phyloP scores from a whole-genome alignment of 2,113 vertebrate genomes.

The Motacilla alba region DNA sequence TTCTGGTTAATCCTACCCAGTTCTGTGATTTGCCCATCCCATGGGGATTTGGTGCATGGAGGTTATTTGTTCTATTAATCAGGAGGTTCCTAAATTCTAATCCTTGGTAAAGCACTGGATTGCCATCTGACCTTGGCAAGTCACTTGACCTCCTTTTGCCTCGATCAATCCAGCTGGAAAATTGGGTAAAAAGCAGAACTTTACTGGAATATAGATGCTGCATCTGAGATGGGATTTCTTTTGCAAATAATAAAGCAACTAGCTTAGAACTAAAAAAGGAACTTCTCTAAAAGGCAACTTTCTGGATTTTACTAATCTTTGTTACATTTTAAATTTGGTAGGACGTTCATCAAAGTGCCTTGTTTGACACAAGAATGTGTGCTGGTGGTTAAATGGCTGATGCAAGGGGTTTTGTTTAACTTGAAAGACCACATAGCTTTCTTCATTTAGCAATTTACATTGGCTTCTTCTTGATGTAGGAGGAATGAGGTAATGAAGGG shows the following conservation, averaged over 20 bases:
- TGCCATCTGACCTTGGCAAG: slow-evolving; percentile 69
- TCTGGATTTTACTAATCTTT: neutral
- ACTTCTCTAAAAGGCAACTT: neutral
- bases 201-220: slow-evolving; percentile 59
- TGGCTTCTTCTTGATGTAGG: slow-evolving; percentile 43
- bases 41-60: slow-evolving; percentile 63
- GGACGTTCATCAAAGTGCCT: neutral
- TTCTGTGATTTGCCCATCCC: slow-evolving; percentile 62
- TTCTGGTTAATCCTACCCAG: slow-evolving; percentile 66
- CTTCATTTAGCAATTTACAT: slow-evolving; percentile 42
- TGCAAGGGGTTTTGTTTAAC: slow-evolving; percentile 17
- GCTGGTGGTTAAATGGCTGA: neutral
- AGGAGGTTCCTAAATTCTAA: slow-evolving; percentile 73
- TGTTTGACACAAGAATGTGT: neutral
- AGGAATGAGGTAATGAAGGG: slow-evolving; percentile 50
- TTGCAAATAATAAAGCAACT: slow-evolving; percentile 6
- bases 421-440: slow-evolving; percentile 45
- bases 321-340: neutral
- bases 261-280: neutral
- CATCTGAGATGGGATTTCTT: slow-evolving; percentile 23
- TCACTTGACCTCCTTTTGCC: slow-evolving; percentile 70
- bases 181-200: slow-evolving; percentile 61
- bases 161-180: slow-evolving; percentile 68
- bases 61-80: slow-evolving; percentile 73
- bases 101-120: slow-evolving; percentile 68